Evolutionary conservation across 1,140 invertebrate genomes (phyloP).

Genomic region (Nasonia giraulti): DNA sequence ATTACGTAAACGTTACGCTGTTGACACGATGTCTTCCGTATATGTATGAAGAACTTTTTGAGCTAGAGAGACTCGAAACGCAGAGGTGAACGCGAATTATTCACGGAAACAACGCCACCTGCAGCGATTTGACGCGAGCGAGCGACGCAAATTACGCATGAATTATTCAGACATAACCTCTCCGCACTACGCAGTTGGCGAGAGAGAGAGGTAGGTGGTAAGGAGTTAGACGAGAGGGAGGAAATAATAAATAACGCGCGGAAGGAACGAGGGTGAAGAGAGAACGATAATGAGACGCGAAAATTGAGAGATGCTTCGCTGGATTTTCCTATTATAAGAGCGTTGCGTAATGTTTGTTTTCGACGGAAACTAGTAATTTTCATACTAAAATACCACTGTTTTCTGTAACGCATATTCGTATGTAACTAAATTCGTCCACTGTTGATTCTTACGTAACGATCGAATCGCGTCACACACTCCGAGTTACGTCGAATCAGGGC

Average conservation of each 20-base stretch:
- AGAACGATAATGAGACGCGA: slow-evolving; percentile 5
- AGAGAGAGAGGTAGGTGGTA: slow-evolving; percentile 31
- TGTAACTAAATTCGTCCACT: too few relatives aligned
- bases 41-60: too few relatives aligned
- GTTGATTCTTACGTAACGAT: too few relatives aligned
- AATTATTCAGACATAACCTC: slow-evolving; percentile 57
- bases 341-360: background rate
- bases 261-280: background rate
- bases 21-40: too few relatives aligned
- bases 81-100: too few relatives aligned
- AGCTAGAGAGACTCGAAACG: too few relatives aligned
- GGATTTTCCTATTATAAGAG: background rate
- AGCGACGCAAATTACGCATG: slow-evolving; percentile 53
- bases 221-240: background rate
- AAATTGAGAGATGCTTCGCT: slow-evolving; percentile 19
- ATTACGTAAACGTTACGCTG: too few relatives aligned
- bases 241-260: slow-evolving; percentile 6
- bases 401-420: background rate
- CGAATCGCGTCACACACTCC: too few relatives aligned
- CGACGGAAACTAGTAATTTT: too few relatives aligned
- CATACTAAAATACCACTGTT: too few relatives aligned
- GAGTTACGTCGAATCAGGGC: too few relatives aligned
- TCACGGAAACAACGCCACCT: too few relatives aligned
- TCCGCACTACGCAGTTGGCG: background rate
- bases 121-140: slow-evolving; percentile 51